These are phyloP conservation scores for Crotalus helleri DNA, from an alignment of 2,113 vertebrate genomes.

Conservation along the genomic window DNA sequence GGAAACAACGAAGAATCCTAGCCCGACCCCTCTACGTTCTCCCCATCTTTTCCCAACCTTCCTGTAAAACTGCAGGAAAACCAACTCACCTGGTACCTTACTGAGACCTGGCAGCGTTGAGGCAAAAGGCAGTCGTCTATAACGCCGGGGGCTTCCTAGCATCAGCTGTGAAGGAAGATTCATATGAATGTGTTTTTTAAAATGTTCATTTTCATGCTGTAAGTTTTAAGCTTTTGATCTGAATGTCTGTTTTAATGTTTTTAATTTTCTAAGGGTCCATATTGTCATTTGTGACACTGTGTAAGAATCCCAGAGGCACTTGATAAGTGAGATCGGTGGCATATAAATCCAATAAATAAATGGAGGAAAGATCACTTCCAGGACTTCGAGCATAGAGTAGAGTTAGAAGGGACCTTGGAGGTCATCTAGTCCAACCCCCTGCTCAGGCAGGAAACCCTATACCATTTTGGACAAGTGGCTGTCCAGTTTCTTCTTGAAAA, in stretches of 20 bases:
- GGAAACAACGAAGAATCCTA: neutral
- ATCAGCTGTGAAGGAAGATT: slow-evolving; percentile 10
- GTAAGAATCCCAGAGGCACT: neutral
- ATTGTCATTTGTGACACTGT: neutral
- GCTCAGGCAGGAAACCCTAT: neutral
- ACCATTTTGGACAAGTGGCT: neutral
- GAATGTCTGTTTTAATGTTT: neutral
- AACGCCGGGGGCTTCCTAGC: slow-evolving; percentile 69
- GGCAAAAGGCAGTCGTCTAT: slow-evolving; percentile 63
- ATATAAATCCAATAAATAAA: neutral
- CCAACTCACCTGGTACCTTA: slow-evolving; percentile 66
- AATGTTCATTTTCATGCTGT: neutral
- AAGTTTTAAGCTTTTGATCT: neutral
- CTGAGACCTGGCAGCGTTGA: slow-evolving; percentile 66
- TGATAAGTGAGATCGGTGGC: neutral
- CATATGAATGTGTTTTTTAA: neutral
- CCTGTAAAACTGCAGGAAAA: neutral
- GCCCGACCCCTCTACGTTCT: neutral
- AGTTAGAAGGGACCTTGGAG: neutral
- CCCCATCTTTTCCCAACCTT: too few species aligned
- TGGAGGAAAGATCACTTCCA: neutral
- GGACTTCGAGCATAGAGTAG: too few species aligned
- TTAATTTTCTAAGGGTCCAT: too few species aligned
- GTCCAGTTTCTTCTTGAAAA: neutral
- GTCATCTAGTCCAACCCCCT: neutral